phyloP scores from a whole-genome alignment of 1,140 invertebrate genomes.

The Nasonia giraulti region DNA sequence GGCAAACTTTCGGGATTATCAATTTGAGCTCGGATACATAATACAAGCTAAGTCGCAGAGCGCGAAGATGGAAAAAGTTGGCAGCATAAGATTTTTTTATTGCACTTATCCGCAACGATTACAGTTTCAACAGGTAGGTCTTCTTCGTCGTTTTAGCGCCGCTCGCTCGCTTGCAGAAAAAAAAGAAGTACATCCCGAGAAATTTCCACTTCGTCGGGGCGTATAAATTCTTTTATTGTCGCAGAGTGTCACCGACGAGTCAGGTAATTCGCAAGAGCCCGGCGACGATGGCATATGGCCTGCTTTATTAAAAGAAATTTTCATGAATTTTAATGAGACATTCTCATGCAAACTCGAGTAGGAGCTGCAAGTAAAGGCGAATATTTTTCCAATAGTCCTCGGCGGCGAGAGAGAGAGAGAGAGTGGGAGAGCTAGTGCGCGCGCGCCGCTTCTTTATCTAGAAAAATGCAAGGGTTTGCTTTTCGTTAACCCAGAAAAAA shows the following conservation, averaged over 20 bases:
- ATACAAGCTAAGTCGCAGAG: no score
- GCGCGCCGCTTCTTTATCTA: constrained; percentile 41
- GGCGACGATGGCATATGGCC: not conserved
- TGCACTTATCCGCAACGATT: not conserved
- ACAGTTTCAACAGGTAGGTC: not conserved
- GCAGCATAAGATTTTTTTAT: not conserved
- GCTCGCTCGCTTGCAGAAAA: not conserved
- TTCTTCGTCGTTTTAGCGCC: not conserved
- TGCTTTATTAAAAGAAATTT: constrained; percentile 31
- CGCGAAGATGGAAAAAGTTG: not conserved
- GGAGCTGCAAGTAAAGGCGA: not conserved
- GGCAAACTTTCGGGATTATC: no score
- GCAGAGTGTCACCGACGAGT: not conserved
- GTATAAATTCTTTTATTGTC: not conserved
- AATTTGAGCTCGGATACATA: no score
- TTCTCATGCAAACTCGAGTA: constrained; percentile 23
- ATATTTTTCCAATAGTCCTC: constrained; percentile 49
- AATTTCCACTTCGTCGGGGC: not conserved
- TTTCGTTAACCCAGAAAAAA: constrained; percentile 47
- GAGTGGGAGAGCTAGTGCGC: no score
- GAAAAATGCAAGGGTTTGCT: constrained; percentile 45
- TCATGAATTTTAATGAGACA: constrained; percentile 42
- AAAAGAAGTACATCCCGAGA: not conserved
- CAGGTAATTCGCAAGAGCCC: not conserved
- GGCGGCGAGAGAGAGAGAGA: not conserved